Base-by-base conservation (phyloP, 1,140 invertebrate species). In the Oreohelix idahoensis region DNA sequence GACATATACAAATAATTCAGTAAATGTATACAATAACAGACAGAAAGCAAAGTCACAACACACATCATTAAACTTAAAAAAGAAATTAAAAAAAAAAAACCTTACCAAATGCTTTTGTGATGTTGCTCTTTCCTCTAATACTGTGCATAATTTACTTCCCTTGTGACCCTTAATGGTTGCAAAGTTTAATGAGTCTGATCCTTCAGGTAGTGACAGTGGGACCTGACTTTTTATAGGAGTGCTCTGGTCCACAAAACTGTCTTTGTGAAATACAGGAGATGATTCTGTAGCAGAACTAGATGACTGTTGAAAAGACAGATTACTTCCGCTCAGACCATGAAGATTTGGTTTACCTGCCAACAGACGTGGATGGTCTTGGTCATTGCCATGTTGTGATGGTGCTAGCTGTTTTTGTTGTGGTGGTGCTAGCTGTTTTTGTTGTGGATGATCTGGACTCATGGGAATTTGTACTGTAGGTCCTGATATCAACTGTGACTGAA, bases 211-310 rank as follows among this genome's bases (percentile, higher is more conserved):
- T 53, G 69, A 69, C 26, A 78, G 80, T n/a, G 86, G 76, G 39
- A 86, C 66, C 26, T 82, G 83, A 26, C 79, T 81, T 17, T 84
- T 74, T 20, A 88, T 83, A 0, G 90, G 90, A 35, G 89, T 89
- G 76, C 89, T 89, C 74, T 90, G 90, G 78, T 91, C 90, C 42
- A 89, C 51, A 71, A 90, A 85, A 42, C 86, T 87, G 70, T 86
- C 85, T 20, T 84, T 81, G 70, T 88, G 86, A 69, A 91, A 87
- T 26, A 85, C 85, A 85, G 85, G 85, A 38, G 90, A 88, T 35
- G 89, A 89, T 20, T 87, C 86, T 29, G 73, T 69, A 23, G 63
- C 36, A 10, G 78, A 38, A 26, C 49, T 10, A 84, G 82, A 42
- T 79, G 86, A 63, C 83, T 84, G 36, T 26, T 36, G 66, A 38